Conservation (phyloP, 2,113 vertebrate species). For the Steatornis caripensis region DNA sequence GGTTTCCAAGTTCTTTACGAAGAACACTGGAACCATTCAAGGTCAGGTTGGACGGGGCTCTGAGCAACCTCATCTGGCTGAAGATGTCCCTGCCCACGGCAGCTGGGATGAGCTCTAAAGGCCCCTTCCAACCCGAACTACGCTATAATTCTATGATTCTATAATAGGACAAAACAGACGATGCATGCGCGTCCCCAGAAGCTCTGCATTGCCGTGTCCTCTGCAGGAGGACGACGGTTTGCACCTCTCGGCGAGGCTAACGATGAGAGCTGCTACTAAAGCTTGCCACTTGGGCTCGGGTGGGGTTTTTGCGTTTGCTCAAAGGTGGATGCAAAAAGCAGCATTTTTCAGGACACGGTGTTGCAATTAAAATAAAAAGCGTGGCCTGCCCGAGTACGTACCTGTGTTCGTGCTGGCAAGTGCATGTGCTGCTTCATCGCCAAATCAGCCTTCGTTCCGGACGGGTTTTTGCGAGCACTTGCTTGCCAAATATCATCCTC, state of each 20-base stretch:
- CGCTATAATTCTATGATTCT: too few relatives aligned
- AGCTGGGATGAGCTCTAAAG: too few relatives aligned
- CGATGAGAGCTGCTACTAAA: neutral
- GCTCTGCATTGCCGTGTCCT: neutral
- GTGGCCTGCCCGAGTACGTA: neutral
- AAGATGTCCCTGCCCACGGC: too few relatives aligned
- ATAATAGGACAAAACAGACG: fast-evolving
- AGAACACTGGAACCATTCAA: too few relatives aligned
- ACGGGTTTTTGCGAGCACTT: neutral
- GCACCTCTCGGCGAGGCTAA: too few relatives aligned
- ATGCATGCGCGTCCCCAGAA: too few relatives aligned
- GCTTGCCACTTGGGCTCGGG: too few relatives aligned
- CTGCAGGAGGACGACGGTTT: neutral
- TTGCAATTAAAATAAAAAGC: neutral
- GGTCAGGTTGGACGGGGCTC: too few relatives aligned
- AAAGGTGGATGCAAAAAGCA: neutral
- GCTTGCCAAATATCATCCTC: neutral
- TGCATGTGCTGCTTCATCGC: neutral
- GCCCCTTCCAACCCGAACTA: too few relatives aligned
- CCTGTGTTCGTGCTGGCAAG: neutral
- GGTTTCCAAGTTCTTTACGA: neutral
- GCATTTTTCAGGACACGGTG: neutral
- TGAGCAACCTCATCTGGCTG: too few relatives aligned
- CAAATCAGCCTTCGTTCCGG: neutral
- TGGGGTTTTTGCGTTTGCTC: neutral